Base-by-base conservation (phyloP, 23 tunicate genomes). In the Styela clava region DNA sequence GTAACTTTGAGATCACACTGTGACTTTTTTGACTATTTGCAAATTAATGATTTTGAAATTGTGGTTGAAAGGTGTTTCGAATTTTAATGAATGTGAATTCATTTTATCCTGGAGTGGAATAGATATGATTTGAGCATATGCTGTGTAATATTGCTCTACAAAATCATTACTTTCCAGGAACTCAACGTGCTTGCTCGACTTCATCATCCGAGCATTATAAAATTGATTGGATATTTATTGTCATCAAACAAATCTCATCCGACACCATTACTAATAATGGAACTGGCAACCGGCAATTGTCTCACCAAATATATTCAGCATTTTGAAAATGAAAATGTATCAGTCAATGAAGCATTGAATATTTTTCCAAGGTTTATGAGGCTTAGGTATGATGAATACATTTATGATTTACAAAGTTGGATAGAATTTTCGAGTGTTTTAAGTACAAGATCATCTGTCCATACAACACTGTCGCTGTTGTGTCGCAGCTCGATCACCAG, bases 171-270 rank as follows among this genome's bases (percentile, higher is more conserved):
- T 1, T 29, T 25, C 24, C 28, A 88, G 94, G 94, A 88, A 72
- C 88, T 88, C 0, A 72, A 71, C 24, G 79, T 88, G 16, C 63
- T 88, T 16, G 94, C 85, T 22, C 74, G 74, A 30, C 77, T 83
- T 71, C 87, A 72, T 22, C 94, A 88, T 69, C 94, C 94, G 2
- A 88, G 94, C 74, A 73, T 88, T 36, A 63, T 88, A 9, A 62
- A 87, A 26, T 33, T 88, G 25, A 70, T 35, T 67, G 94, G 94
- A 24, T 88, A 83, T 70, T 70, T 88, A 31, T 81, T 86, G 12
- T 82, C 82, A 44, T 44, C 56, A 25, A 62, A 34, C 62, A 61
- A 81, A 35, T 34, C 36, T 27, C 74, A 71, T 34, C 83, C 83
- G 2, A 36, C 67, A 51, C 92, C 92, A n/a, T 56, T 88, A 34